Base-by-base conservation (phyloP, 2,888 invertebrate species). In the Taphrorychus bicolor region DNA sequence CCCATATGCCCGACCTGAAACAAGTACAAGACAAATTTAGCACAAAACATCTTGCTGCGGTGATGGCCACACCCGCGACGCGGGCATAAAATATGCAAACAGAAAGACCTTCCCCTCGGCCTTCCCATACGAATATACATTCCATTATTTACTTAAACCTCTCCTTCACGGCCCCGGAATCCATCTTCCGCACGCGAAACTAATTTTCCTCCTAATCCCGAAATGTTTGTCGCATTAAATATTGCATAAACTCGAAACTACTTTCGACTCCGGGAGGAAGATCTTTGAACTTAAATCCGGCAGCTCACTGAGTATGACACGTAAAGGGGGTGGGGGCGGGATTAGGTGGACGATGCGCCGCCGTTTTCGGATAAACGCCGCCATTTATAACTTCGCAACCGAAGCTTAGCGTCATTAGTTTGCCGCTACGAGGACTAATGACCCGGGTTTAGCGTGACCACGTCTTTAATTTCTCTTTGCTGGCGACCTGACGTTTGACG, bases 1-100 rank as follows among this genome's bases (percentile, higher is more conserved):
- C 95, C 95, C 95, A 95, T 82, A 95, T 93, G 78, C 93, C 93
- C 82, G 93, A 92, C 83, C 90, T 90, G 86, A 74, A 83, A 86
- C 51, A 51, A 51, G 14, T 19, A 11, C 11, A 22, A 51, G 21
- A 17, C 5, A 45, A 1, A 51, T 18, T 32, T 32, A 1, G n/a
- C n/a, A n/a, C n/a, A n/a, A n/a, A n/a, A n/a, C n/a, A n/a, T n/a
- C n/a, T n/a, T n/a, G n/a, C n/a, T n/a, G n/a, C n/a, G n/a, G n/a
- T n/a, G n/a, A n/a, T n/a, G n/a, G n/a, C n/a, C n/a, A n/a, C n/a
- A n/a, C 32, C 32, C 32, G 3, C 11, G 3, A 1, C n/a, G n/a
- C n/a, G n/a, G 32, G 11, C 3, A 32, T 32, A 32, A 32, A 32
- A 32, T 32, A 9, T 32, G 32, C 32, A 32, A 32, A 32, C 32